These are phyloP conservation scores for Gerosis bhagava DNA, from an alignment of 2,888 invertebrate genomes.

Conservation along the genomic window DNA sequence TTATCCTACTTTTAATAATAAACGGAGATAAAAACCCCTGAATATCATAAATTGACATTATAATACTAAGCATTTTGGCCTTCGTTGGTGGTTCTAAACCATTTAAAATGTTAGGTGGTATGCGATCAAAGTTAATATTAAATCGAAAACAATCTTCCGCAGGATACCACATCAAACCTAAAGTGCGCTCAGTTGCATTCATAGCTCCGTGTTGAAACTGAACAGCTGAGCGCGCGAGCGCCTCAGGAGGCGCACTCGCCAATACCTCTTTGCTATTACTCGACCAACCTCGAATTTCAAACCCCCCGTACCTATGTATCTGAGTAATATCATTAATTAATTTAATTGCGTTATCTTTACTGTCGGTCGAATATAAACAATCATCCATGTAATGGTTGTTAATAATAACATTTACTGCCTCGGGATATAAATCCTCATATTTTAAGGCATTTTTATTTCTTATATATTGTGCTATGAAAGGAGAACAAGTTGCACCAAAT, in stretches of 20 bases:
- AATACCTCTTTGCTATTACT: conserved; percentile 8
- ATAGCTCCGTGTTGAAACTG: conserved; percentile 25
- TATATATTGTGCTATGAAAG: conserved; percentile 34
- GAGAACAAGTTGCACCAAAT: conserved; percentile 33
- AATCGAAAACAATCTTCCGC: conserved; percentile 27
- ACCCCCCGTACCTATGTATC: conserved; percentile 2
- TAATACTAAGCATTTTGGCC: conserved; percentile 27
- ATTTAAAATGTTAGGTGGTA: conserved; percentile 12
- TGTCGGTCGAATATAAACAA: no score
- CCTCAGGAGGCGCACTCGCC: conserved; percentile 15
- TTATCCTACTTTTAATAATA: conserved; percentile 30
- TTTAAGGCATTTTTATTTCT: conserved; percentile 33
- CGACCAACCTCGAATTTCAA: conserved; percentile 1
- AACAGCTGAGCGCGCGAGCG: conserved; percentile 27
- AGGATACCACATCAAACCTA: conserved; percentile 32
- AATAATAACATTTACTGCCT: conserved; percentile 29
- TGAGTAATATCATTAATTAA: conserved; percentile 16
- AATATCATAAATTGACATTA: conserved; percentile 28
- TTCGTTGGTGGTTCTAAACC: conserved; percentile 26
- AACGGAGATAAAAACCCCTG: conserved; percentile 30
- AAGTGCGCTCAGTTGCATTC: conserved; percentile 26
- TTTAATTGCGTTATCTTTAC: conserved; percentile 26
- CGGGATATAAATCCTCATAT: conserved; percentile 27
- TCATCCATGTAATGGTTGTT: conserved; percentile 28
- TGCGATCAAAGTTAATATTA: conserved; percentile 20